A percentile compares a stretch with the other conserved stretches of the same genome.
Conservation (phyloP, 2,113 vertebrate species). For the Symphodus melops region DNA sequence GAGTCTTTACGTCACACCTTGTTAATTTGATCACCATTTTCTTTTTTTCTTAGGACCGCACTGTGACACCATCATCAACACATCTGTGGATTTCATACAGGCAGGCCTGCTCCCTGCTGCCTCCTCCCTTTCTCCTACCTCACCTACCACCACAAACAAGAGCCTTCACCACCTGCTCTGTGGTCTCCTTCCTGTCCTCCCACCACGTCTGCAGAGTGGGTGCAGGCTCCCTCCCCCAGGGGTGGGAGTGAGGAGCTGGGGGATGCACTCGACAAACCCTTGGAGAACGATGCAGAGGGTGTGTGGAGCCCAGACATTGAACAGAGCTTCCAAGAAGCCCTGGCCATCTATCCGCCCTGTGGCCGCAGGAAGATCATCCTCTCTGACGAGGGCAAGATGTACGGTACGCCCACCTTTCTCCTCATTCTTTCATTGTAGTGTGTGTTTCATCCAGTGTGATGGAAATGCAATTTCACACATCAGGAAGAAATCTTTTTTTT, state of each 20-base stretch:
- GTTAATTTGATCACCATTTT: neutral
- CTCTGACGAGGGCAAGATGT: constrained; percentile 95
- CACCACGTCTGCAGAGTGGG: constrained; percentile 88
- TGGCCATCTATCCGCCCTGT: constrained; percentile 90
- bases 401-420: constrained; percentile 84
- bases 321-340: constrained; percentile 94
- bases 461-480: neutral
- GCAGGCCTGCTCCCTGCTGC: neutral
- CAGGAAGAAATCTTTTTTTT: no score
- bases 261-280: constrained; percentile 93
- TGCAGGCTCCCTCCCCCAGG: constrained; percentile 93
- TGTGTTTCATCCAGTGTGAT: no score
- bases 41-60: constrained; percentile 24
- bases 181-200: constrained; percentile 55
- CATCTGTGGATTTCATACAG: constrained; percentile 44
- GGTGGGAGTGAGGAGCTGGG: constrained; percentile 89
- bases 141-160: neutral
- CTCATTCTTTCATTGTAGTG: constrained; percentile 4
- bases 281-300: constrained; percentile 97
- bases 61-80: constrained; percentile 11
- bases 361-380: constrained; percentile 91
- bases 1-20: neutral
- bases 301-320: constrained; percentile 99
- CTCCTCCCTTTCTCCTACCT: constrained; percentile 4
- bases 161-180: constrained; percentile 29